Evolutionary conservation across 2,113 vertebrate species (phyloP), one percentile per base, ranked within the genome.

Genomic region (Nerophis ophidion): DNA sequence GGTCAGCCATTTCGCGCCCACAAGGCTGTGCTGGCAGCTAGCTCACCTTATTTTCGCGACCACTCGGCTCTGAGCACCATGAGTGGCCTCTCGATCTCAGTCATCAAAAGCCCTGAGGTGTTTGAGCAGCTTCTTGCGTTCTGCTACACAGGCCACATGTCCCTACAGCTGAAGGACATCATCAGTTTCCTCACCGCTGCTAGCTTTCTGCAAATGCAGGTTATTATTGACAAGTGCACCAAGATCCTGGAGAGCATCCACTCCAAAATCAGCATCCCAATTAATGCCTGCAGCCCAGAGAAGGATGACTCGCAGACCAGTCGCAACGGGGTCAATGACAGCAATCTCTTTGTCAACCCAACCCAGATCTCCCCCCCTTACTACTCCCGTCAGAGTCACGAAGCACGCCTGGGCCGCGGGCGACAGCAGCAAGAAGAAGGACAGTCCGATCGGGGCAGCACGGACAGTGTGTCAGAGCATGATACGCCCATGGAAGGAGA

Each of bases 141-240:
- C 88, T 99, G 97, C 88, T 99, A 99, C 91, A 99, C 97, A 61
- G 97, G 97, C 84, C 95, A 92, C 82, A 98, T 99, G 93, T 93
- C 95, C 49, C 83, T 99, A 81, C 94, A 94, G 71, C 91, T 98
- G 70, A 97, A 97, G 82, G 97, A 99, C 34, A 95, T 99, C 40
- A 93, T 99, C 79, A 97, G 95, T 70, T 99, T 98, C 80, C 92
- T 99, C 12, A 99, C 97, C 0, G 97, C 97, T 13, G 97, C 97
- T 60, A 98, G 96, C 89, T 99, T 99, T 77, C 92, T 99, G 48
- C 97, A 99, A 87, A 98, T 99, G 97, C 96, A 98, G 81, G 91
- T 93, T 1, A 95, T 99, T 82, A 98, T 99, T 14, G 97, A 99
- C 85, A 98, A 97, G 79, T 99, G 97, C 81, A 99, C 97, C 0